Evolutionary conservation across 2,888 invertebrate species (phyloP).

Genomic region (Tyria jacobaeae): DNA sequence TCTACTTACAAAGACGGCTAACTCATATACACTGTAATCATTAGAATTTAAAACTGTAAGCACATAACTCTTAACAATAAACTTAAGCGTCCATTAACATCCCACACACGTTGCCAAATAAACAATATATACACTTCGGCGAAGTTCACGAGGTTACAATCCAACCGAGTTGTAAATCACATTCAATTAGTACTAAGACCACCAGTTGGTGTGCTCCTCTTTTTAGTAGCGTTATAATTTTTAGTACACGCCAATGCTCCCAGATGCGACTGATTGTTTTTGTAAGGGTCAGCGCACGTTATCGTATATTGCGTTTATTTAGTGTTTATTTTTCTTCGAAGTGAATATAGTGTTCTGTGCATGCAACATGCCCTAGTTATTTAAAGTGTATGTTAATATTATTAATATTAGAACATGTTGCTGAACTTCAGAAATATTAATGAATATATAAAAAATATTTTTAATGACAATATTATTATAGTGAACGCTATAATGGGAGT

Average conservation of each 20-base stretch:
- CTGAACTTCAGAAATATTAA: background rate
- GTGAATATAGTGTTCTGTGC: background rate
- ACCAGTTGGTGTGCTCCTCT: slow-evolving; percentile 37
- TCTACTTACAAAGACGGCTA: slow-evolving; percentile 11
- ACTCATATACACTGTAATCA: slow-evolving; percentile 1
- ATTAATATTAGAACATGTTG: background rate
- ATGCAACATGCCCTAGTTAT: too few species aligned
- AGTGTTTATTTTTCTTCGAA: background rate
- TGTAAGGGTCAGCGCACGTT: slow-evolving; percentile 31
- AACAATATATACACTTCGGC: slow-evolving; percentile 53
- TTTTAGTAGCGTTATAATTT: slow-evolving; percentile 44
- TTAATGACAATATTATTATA: too few species aligned
- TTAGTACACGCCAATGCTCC: slow-evolving; percentile 45
- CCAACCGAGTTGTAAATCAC: slow-evolving; percentile 75
- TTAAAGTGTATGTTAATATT: background rate
- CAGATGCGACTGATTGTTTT: slow-evolving; percentile 48
- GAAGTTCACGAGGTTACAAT: slow-evolving; percentile 64
- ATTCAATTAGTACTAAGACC: slow-evolving; percentile 67
- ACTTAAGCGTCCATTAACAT: slow-evolving; percentile 39
- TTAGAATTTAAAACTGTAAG: slow-evolving; percentile 29
- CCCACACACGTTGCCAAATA: slow-evolving; percentile 55
- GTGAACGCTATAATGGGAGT: too few species aligned
- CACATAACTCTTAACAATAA: slow-evolving; percentile 17
- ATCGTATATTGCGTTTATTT: slow-evolving; percentile 7
- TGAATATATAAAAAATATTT: too few species aligned